phyloP scores from a whole-genome alignment of 2,888 invertebrate species.

The Miltochrista miniata region DNA sequence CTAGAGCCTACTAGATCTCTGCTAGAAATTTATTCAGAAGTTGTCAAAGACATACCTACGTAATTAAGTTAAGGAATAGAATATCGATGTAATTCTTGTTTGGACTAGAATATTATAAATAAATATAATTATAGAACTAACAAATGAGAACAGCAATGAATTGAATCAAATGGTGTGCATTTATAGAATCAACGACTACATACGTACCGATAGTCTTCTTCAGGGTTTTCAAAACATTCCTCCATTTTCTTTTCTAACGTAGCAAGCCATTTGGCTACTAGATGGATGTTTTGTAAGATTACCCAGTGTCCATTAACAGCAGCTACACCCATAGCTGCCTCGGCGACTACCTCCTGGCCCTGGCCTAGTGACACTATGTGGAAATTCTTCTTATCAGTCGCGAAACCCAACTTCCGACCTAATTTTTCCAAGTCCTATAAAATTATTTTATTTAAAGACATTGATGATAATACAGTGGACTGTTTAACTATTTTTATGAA shows the following conservation, averaged over 20 bases:
- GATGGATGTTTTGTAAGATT: constrained; percentile 95
- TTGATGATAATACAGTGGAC: no score
- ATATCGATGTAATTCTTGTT: no score
- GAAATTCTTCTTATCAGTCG: constrained; percentile 91
- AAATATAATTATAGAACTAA: no score
- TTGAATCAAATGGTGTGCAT: no score
- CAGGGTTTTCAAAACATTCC: constrained; percentile 87
- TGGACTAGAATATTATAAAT: no score
- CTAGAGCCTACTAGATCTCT: no score
- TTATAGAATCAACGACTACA: no score
- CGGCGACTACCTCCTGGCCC: constrained; percentile 96
- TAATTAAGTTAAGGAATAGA: no score
- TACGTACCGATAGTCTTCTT: constrained; percentile 82
- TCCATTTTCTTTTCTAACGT: constrained; percentile 96
- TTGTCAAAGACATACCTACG: no score
- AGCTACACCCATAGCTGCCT: constrained; percentile 91
- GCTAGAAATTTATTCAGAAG: no score
- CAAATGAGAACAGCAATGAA: no score
- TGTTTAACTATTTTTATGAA: no score
- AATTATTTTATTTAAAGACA: not conserved
- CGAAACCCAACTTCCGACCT: constrained; percentile 91
- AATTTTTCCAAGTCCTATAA: constrained; percentile 92
- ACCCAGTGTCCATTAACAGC: constrained; percentile 94
- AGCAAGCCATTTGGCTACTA: constrained; percentile 95
- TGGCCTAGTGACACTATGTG: constrained; percentile 97